phyloP scores from a whole-genome alignment of 2,797 vertebrate species.

The Hapalemur alaotrensis region DNA sequence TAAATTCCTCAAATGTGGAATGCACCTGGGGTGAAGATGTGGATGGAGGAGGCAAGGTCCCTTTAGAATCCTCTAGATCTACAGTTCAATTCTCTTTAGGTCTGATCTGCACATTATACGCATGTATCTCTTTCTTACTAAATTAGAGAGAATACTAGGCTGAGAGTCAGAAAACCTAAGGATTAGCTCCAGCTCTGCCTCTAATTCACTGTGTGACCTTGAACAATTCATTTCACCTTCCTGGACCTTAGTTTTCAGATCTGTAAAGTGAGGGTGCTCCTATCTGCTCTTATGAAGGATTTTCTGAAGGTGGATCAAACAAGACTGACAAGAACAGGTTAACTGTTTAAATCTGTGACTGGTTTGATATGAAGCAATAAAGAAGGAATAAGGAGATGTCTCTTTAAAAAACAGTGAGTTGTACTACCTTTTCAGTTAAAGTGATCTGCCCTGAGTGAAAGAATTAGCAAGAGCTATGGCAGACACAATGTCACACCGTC shows the following conservation, averaged over 20 bases:
- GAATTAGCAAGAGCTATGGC: background rate
- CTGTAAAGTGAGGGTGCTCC: background rate
- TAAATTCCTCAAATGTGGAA: background rate
- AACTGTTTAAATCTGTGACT: background rate
- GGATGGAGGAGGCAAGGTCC: background rate
- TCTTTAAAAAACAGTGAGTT: background rate
- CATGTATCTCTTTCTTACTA: background rate
- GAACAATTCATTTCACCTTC: constrained; percentile 3
- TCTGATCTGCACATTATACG: background rate
- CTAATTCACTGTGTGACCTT: background rate
- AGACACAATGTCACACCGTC: background rate
- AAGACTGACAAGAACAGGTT: background rate
- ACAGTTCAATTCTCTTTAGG: background rate
- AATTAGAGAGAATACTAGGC: background rate
- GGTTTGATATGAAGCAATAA: background rate
- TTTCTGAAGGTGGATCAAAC: background rate
- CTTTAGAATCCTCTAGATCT: background rate
- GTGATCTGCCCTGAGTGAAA: background rate
- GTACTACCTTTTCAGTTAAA: background rate
- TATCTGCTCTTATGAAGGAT: background rate
- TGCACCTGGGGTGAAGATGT: background rate
- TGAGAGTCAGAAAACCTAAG: constrained; percentile 28
- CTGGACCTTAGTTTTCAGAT: background rate
- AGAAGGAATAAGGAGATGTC: background rate
- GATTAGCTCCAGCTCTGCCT: background rate